Base-by-base conservation (phyloP, 2,113 vertebrate genomes). In the Ancistrus triradiatus region DNA sequence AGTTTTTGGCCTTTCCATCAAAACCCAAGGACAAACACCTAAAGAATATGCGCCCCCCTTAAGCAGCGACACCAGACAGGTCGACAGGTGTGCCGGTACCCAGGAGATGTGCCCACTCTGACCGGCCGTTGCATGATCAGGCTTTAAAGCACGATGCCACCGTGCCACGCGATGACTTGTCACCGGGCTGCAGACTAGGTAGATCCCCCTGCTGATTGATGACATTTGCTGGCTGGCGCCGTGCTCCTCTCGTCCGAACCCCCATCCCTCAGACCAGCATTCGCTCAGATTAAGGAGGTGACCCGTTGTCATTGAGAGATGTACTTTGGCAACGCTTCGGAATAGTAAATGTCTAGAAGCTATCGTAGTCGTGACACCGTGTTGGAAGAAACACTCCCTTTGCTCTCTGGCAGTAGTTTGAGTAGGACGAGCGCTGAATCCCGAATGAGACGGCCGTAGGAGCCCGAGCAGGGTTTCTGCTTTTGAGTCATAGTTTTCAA, bases 331-430 rank as follows among this genome's bases (percentile, higher is more conserved):
- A 86, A 77, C 51, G 74, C 82, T 65, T 83, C 79, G 73, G 85
- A 86, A 86, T 84, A 78, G 70, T 74, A 80, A 84, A 83, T 77
- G 72, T 73, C 76, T 13, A 42, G 74, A 81, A 83, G 80, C 80
- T 84, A 83, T 77, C 79, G 75, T 82, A 77, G 78, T 79, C 82
- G 78, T 86, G 84, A 85, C 84, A 80, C 81, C 83, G 83, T 74
- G 72, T 75, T 63, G 38, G 40, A 53, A 33, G 35, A 40, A 52
- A 6, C 14, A 17, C 24, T 63, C 60, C 35, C 33, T 15, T 10
- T 35, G 19, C 40, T 57, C 52, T 46, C 49, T 40, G n/a, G 21
- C 44, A 3, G 11, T 19, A 57, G 31, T 19, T 66, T 27, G 14
- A 9, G 24, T 25, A 24, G 25, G 31, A 66, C 19, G 53, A 58